Conservation (phyloP, 2,113 vertebrate genomes). For the Platycercus adscitus region DNA sequence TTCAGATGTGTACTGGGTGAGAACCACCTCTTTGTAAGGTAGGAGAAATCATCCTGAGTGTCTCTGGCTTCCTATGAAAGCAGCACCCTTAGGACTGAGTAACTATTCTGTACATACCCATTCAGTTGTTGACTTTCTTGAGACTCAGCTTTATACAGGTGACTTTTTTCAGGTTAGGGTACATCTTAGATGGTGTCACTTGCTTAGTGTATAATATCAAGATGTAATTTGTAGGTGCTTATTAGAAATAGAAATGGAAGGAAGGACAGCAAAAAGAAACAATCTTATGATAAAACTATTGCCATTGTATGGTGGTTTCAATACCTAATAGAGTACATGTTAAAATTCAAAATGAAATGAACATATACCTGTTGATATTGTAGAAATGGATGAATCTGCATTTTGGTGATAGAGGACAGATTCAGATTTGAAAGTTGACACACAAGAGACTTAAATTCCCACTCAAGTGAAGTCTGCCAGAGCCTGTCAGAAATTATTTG, state of each 20-base stretch:
- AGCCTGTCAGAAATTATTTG: neutral
- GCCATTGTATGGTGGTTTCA: neutral
- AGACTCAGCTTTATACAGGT: neutral
- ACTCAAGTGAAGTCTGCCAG: neutral
- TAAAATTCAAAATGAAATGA: neutral
- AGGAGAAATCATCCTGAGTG: neutral
- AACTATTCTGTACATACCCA: fast-evolving
- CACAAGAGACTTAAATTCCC: neutral
- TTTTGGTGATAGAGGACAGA: neutral
- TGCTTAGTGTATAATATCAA: neutral
- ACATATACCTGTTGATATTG: fast-evolving
- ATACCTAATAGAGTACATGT: fast-evolving
- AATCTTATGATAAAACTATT: neutral
- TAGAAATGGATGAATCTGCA: neutral
- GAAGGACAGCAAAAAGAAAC: neutral
- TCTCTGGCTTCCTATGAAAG: neutral
- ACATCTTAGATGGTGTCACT: neutral
- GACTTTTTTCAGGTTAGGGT: neutral
- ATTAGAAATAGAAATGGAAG: neutral
- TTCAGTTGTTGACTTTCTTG: neutral
- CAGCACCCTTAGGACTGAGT: neutral
- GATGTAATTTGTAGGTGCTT: neutral
- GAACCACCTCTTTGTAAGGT: neutral
- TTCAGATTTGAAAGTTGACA: neutral
- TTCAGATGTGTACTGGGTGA: neutral